Evolutionary conservation across 2,888 invertebrate species (phyloP), one percentile per base, ranked within the genome.

Genomic region (Archips xylosteana): DNA sequence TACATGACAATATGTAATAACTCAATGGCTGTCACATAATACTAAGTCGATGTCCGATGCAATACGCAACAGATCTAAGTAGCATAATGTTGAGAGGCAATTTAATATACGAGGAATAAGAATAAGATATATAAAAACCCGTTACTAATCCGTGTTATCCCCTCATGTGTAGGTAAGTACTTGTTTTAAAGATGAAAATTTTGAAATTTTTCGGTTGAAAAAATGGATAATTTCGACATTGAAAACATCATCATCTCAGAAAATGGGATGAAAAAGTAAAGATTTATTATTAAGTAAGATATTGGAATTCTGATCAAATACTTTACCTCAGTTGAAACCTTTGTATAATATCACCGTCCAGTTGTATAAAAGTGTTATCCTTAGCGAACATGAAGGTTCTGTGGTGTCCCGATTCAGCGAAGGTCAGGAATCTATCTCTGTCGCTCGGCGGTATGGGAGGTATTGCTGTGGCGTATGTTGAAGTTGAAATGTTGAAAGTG

Each of bases 361-460:
- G 95, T 87, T 98, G 98, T 84, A 98, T 98, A 88, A 97, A 98
- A 3, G 98, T 98, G 84, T 98, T 98, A 79, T 97, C 97, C 85
- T 98, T 97, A 32, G 98, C 97, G 89, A 98, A 98, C 96, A 98
- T 97, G 88, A 98, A 98, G n/a, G 97, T 97, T 83, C 96, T 96
- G 79, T 97, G 96, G 82, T 97, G 96, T 1, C 97, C 98, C 4
- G 97, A 97, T 89, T 98, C 98, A 81, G 97, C 97, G 85, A 98
- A 98, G 0, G 98, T 97, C 63, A 98, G 92, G 86, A 97, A 97
- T 78, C 97, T 95, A 70, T 97, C 97, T 77, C 98, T 95, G 79
- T 96, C 95, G 80, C 97, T 96, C 70, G 96, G 96, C 1, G 97
- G 97, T 79, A 97, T 95, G 0, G 97, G 96, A 0, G 96, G 95